These are phyloP conservation scores for Drosophila subobscura DNA, from an alignment of 1,140 invertebrate species.

Conservation along the genomic window DNA sequence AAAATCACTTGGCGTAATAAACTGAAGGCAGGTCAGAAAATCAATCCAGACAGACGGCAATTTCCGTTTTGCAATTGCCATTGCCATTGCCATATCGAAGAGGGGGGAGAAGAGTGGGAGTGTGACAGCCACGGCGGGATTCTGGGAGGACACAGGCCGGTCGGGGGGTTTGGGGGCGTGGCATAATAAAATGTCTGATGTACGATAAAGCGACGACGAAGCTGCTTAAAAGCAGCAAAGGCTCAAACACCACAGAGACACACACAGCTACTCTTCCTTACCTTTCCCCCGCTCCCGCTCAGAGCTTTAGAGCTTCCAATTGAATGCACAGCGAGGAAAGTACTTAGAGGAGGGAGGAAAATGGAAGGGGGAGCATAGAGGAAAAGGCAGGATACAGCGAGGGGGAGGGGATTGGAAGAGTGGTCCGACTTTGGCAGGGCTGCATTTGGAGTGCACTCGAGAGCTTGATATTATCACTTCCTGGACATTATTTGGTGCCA, in stretches of 20 bases:
- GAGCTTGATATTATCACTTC: slow-evolving; percentile 76
- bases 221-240: slow-evolving; percentile 51
- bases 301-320: slow-evolving; percentile 66
- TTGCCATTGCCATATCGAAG: slow-evolving; percentile 45
- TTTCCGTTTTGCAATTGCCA: slow-evolving; percentile 73
- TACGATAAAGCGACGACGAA: slow-evolving; percentile 57
- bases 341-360: slow-evolving; percentile 1
- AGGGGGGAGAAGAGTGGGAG: background rate
- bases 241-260: slow-evolving; percentile 12
- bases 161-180: slow-evolving; percentile 14
- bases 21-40: slow-evolving; percentile 59
- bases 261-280: background rate
- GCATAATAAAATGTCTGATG: slow-evolving; percentile 75
- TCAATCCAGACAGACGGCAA: slow-evolving; percentile 75
- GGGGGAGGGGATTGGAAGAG: background rate
- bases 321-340: slow-evolving; percentile 66
- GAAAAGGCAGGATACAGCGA: background rate
- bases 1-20: slow-evolving; percentile 73
- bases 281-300: background rate
- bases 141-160: no score
- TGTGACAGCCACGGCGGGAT: slow-evolving; percentile 11
- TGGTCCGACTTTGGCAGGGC: slow-evolving; percentile 1
- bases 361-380: background rate
- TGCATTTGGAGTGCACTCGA: slow-evolving; percentile 51
- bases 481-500: slow-evolving; percentile 77